A percentile compares a stretch with the other conserved stretches of the same genome.
Evolutionary conservation across 2,888 invertebrate species (phyloP).

Genomic region (Xanthia togata): DNA sequence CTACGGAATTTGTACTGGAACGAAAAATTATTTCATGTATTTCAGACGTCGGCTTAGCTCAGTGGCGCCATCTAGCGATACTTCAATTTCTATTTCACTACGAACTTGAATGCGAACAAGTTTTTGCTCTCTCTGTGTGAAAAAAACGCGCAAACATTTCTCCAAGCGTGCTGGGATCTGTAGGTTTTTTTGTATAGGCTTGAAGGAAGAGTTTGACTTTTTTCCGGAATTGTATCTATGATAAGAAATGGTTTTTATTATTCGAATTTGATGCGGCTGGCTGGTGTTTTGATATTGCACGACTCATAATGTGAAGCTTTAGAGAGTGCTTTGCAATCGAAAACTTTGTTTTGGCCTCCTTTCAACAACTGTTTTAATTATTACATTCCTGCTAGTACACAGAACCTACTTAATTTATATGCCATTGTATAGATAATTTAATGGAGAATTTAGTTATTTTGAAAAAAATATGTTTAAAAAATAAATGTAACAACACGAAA

Average conservation of each 20-base stretch:
- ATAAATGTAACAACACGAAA: too few species aligned
- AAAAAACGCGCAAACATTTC: slow-evolving; percentile 51
- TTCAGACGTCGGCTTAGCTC: slow-evolving; percentile 59
- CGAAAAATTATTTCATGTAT: slow-evolving; percentile 54
- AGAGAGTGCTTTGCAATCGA: too few species aligned
- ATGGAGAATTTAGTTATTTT: too few species aligned
- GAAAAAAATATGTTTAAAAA: too few species aligned
- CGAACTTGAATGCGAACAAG: slow-evolving; percentile 61
- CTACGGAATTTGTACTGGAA: slow-evolving; percentile 27
- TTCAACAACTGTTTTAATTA: too few species aligned
- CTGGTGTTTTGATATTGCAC: background rate
- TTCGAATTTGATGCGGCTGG: background rate
- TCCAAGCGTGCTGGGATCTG: slow-evolving; percentile 55
- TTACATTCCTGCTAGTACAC: too few species aligned
- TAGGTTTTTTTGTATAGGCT: slow-evolving; percentile 15
- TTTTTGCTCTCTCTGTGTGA: slow-evolving; percentile 58
- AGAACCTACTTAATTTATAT: too few species aligned
- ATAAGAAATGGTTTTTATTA: slow-evolving; percentile 14
- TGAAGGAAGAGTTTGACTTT: slow-evolving; percentile 15
- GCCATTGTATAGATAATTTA: too few species aligned
- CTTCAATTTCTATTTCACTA: slow-evolving; percentile 53
- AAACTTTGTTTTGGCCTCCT: too few species aligned
- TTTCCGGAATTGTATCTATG: slow-evolving; percentile 8
- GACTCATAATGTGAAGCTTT: too few species aligned
- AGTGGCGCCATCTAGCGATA: slow-evolving; percentile 35